phyloP scores from a whole-genome alignment of 2,797 vertebrate genomes.

The Zalophus californianus region DNA sequence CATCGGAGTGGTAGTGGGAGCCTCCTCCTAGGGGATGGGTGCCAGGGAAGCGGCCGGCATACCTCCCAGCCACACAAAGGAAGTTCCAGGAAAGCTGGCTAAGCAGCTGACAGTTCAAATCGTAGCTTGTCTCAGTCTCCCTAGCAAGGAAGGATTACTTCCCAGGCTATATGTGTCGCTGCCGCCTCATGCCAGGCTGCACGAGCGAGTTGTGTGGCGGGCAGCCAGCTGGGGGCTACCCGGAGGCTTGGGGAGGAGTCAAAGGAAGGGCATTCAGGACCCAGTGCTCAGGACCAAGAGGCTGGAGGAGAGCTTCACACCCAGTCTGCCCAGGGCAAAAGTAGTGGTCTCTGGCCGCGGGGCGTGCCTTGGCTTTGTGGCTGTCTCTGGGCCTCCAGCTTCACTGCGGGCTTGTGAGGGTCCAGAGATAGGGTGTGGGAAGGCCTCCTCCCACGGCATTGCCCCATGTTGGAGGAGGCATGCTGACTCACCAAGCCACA shows the following conservation, averaged over 20 bases:
- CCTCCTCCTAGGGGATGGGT: accelerated
- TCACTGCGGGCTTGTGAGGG: neutral
- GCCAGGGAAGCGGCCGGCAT: no score
- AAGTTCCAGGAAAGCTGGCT: neutral
- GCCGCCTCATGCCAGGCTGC: neutral
- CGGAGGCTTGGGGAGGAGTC: neutral
- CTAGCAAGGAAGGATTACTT: neutral
- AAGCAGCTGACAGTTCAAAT: neutral
- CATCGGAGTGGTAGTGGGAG: neutral
- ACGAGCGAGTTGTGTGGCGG: neutral
- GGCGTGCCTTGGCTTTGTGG: neutral
- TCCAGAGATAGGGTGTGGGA: neutral
- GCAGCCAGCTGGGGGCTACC: neutral
- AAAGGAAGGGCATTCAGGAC: neutral
- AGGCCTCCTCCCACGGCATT: neutral
- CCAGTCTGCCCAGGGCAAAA: neutral
- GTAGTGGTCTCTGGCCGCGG: accelerated
- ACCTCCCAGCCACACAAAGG: neutral
- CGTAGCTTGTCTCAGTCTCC: neutral
- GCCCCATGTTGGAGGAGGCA: neutral
- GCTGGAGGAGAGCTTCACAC: neutral
- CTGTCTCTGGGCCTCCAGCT: neutral
- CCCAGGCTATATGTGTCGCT: accelerated
- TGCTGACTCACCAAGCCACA: accelerated
- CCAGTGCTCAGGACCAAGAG: neutral